Evolutionary conservation across 1,140 invertebrate genomes (phyloP).

Genomic region (Portunus trituberculatus): DNA sequence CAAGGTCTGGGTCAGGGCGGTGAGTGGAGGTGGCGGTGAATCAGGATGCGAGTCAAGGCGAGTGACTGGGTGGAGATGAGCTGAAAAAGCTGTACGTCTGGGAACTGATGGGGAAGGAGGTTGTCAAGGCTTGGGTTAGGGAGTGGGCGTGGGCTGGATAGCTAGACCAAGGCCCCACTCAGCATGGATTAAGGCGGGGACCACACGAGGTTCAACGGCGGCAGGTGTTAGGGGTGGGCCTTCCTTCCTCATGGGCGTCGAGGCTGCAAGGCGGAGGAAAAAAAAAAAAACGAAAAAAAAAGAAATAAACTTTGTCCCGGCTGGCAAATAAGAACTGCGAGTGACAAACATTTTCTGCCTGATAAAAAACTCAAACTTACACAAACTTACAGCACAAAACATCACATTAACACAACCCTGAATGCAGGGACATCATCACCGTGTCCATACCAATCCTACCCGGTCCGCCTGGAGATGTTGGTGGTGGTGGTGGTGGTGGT

Average conservation of each 20-base stretch:
- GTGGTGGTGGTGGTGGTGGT: neutral
- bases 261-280: neutral
- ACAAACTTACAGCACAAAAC: neutral
- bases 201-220: neutral
- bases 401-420: neutral
- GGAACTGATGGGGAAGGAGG: neutral
- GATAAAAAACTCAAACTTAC: too few relatives aligned
- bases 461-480: neutral
- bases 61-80: neutral
- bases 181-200: neutral
- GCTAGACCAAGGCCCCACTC: neutral
- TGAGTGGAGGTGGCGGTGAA: neutral
- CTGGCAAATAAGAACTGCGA: neutral
- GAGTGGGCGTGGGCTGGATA: neutral
- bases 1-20: neutral
- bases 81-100: neutral
- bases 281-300: neutral
- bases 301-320: neutral
- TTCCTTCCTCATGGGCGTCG: slow-evolving; percentile 4
- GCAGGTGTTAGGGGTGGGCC: neutral
- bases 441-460: neutral
- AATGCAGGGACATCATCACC: neutral
- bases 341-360: neutral
- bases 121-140: neutral
- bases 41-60: neutral